Evolutionary conservation across 2,113 vertebrate genomes (phyloP).

Genomic region (Brienomyrus brachyistius): DNA sequence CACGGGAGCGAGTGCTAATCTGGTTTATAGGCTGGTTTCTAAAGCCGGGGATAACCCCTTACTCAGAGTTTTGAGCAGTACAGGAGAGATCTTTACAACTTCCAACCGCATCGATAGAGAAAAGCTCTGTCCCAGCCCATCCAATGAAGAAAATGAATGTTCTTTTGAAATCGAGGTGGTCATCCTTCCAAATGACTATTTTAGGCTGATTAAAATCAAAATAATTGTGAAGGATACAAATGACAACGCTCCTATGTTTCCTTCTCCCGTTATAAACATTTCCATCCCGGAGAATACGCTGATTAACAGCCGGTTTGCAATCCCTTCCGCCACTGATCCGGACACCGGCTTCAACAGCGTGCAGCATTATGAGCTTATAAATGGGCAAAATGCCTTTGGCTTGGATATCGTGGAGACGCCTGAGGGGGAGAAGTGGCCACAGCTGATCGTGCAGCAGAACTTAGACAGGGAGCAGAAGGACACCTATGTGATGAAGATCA

Average conservation of each 20-base stretch:
- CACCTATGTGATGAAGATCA: constrained; percentile 99
- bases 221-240: constrained; percentile 97
- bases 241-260: constrained; percentile 98
- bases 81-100: constrained; percentile 94
- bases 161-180: constrained; percentile 99
- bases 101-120: constrained; percentile 94
- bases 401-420: constrained; percentile 98
- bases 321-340: constrained; percentile 94
- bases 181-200: constrained; percentile 97
- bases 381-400: constrained; percentile 92
- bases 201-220: constrained; percentile 98
- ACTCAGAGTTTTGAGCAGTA: constrained; percentile 91
- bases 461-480: constrained; percentile 97
- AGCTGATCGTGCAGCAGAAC: constrained; percentile 96
- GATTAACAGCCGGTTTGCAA: constrained; percentile 95
- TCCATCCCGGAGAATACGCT: constrained; percentile 98
- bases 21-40: constrained; percentile 95
- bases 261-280: constrained; percentile 97
- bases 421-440: constrained; percentile 98
- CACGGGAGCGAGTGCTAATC: constrained; percentile 84
- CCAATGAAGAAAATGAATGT: constrained; percentile 88
- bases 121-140: constrained; percentile 87
- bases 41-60: constrained; percentile 94
- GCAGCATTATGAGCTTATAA: constrained; percentile 93
- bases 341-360: constrained; percentile 96